Percentiles rank a stretch among this genome's conserved stretches.
These are phyloP conservation scores for Alviniconcha strummeri DNA, from an alignment of 2,888 invertebrate genomes.

Conservation along the genomic window DNA sequence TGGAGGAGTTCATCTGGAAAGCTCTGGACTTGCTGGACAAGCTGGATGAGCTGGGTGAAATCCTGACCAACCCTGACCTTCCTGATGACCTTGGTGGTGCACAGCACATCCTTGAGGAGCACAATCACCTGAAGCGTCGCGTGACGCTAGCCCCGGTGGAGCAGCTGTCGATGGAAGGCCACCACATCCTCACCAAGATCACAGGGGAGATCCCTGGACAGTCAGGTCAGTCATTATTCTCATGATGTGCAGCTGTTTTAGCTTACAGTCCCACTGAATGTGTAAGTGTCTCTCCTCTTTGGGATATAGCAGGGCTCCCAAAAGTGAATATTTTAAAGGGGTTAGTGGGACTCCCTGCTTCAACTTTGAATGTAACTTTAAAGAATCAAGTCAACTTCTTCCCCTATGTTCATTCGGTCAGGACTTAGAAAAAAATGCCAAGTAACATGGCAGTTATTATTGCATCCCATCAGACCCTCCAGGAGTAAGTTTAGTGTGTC, in stretches of 20 bases:
- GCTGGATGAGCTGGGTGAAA: conserved; percentile 93
- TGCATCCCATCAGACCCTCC: too few species aligned
- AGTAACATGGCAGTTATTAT: too few species aligned
- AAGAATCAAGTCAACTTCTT: too few species aligned
- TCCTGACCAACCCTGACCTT: conserved; percentile 92
- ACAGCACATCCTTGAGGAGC: conserved; percentile 92
- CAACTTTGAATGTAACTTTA: too few species aligned
- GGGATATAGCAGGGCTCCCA: too few species aligned
- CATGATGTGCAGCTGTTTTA: not conserved
- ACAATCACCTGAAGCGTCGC: conserved; percentile 91
- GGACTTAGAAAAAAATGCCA: too few species aligned
- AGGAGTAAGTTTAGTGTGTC: too few species aligned
- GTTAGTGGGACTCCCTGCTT: too few species aligned
- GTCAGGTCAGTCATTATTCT: conserved; percentile 37
- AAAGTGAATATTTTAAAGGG: too few species aligned
- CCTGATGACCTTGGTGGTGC: conserved; percentile 96
- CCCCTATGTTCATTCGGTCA: too few species aligned
- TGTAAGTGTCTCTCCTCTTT: too few species aligned
- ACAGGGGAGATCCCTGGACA: conserved; percentile 61
- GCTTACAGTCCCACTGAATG: too few species aligned
- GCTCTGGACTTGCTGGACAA: conserved; percentile 93
- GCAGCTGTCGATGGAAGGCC: conserved; percentile 92
- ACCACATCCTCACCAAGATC: conserved; percentile 78
- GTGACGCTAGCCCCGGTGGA: conserved; percentile 95
- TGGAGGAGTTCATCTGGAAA: conserved; percentile 97